A percentile compares a stretch with the other conserved stretches of the same genome.
These are phyloP conservation scores for Antidorcas marsupialis DNA, from an alignment of 2,113 vertebrate species.

Conservation along the genomic window DNA sequence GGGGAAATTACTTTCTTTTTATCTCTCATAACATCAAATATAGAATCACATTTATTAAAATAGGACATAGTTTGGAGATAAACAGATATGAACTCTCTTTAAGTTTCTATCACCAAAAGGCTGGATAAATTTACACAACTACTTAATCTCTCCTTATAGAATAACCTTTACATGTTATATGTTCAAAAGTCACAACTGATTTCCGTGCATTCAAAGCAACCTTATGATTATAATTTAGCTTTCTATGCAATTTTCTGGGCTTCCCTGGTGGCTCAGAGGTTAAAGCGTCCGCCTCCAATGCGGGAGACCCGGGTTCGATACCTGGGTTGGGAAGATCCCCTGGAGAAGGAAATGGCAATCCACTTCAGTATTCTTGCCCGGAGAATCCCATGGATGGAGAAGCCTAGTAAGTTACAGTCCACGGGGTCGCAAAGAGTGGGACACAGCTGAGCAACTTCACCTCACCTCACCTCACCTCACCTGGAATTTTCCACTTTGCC, in stretches of 20 bases:
- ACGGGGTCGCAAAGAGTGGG: too few relatives aligned
- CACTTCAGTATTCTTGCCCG: too few relatives aligned
- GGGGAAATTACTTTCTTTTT: background rate
- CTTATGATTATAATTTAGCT: background rate
- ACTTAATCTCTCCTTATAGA: background rate
- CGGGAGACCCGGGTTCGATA: too few relatives aligned
- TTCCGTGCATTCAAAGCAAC: background rate
- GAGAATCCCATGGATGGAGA: too few relatives aligned
- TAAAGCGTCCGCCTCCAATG: too few relatives aligned
- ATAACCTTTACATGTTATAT: background rate
- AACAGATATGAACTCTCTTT: background rate
- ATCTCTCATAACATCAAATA: background rate
- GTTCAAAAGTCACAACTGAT: background rate
- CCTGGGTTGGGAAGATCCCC: too few relatives aligned
- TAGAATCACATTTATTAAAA: background rate
- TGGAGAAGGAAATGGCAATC: too few relatives aligned
- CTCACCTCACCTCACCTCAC: too few relatives aligned
- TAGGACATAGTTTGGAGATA: background rate
- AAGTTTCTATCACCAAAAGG: background rate
- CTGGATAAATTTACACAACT: background rate
- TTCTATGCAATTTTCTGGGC: background rate
- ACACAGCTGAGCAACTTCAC: too few relatives aligned
- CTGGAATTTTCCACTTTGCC: background rate
- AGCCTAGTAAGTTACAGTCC: too few relatives aligned
- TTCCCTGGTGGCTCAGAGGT: too few relatives aligned